These are phyloP conservation scores for Harpagifer antarcticus DNA, from an alignment of 2,797 vertebrate genomes.

Conservation along the genomic window DNA sequence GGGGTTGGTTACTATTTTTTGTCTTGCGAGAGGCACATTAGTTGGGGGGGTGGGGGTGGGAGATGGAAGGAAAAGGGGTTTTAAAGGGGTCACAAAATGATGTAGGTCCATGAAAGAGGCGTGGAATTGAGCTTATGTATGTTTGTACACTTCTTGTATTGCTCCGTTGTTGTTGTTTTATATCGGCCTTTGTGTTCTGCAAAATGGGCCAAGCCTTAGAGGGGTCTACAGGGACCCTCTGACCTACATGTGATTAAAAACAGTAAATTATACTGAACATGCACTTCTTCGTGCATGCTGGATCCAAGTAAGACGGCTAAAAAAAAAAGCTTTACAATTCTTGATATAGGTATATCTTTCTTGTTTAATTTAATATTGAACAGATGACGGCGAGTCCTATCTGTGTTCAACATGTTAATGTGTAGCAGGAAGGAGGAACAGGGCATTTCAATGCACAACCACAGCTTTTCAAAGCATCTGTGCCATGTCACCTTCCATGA, in stretches of 20 bases:
- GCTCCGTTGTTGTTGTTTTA: neutral
- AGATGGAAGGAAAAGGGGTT: slow-evolving; percentile 4
- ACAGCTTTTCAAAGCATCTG: slow-evolving; percentile 29
- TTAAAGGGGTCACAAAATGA: slow-evolving; percentile 22
- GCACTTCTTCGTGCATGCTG: neutral
- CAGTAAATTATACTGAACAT: neutral
- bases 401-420: slow-evolving; percentile 32
- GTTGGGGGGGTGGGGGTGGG: neutral
- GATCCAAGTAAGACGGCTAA: slow-evolving; percentile 1
- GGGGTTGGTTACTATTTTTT: slow-evolving; percentile 45
- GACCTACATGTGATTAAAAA: neutral
- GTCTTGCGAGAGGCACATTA: slow-evolving; percentile 20
- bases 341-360: slow-evolving; percentile 14
- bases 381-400: slow-evolving; percentile 50
- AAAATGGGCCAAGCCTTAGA: neutral
- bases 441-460: slow-evolving; percentile 27
- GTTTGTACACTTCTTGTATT: slow-evolving; percentile 9
- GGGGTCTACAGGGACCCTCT: slow-evolving; percentile 1
- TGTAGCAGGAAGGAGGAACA: slow-evolving; percentile 19
- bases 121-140: slow-evolving; percentile 7
- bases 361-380: slow-evolving; percentile 30
- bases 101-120: neutral
- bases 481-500: slow-evolving; percentile 21
- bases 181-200: neutral
- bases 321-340: neutral